Evolutionary conservation across 2,888 invertebrate genomes (phyloP).

Genomic region (Drosophila aldrichi): DNA sequence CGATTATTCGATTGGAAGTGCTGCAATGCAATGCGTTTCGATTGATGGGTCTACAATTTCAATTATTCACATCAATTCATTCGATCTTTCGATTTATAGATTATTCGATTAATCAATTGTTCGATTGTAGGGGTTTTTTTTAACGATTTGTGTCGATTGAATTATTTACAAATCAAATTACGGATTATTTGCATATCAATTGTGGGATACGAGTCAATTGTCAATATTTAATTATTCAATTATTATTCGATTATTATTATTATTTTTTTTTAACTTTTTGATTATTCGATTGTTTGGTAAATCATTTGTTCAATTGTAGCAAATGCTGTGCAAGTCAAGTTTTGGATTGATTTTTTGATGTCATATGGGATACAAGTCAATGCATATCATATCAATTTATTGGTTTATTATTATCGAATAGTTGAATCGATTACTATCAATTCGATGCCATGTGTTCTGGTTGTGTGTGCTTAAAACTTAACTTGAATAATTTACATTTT

Average conservation of each 20-base stretch:
- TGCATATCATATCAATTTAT: constrained; percentile 1
- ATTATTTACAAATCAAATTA: not conserved
- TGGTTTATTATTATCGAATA: constrained; percentile 1
- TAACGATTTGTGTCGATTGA: not conserved
- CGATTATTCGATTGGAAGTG: not conserved
- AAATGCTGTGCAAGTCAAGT: not conserved
- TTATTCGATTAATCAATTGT: not conserved
- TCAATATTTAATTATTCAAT: not conserved
- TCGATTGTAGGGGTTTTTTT: not conserved
- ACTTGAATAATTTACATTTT: constrained; percentile 39
- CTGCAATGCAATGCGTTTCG: not conserved
- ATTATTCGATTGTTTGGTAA: constrained; percentile 4
- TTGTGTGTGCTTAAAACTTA: constrained; percentile 40
- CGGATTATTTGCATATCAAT: too few species aligned
- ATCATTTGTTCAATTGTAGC: constrained; percentile 5
- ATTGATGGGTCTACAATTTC: not conserved
- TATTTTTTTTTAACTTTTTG: not conserved
- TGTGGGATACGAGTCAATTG: not conserved
- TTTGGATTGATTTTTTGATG: not conserved
- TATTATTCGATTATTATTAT: constrained; percentile 3
- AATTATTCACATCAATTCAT: not conserved
- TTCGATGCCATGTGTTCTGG: constrained; percentile 5
- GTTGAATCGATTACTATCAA: constrained; percentile 10
- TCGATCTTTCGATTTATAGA: constrained; percentile 7
- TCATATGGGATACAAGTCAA: not conserved